Evolutionary conservation across 2,113 vertebrate genomes (phyloP).

Genomic region (Parotia lawesii): DNA sequence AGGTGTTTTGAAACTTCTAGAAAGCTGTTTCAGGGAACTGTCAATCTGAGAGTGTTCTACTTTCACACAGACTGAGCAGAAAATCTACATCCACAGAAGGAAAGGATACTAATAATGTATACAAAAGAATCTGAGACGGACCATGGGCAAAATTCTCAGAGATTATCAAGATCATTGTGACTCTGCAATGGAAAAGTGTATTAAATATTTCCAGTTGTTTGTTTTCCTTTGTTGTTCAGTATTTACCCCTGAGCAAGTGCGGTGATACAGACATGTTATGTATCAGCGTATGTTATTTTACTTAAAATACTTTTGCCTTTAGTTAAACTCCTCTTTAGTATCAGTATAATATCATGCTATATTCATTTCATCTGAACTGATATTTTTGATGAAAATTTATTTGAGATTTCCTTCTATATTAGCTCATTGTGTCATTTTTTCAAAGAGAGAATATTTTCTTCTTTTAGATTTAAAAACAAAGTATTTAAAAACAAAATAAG

Average conservation of each 20-base stretch:
- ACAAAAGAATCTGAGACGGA: neutral
- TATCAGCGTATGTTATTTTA: neutral
- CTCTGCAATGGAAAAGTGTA: neutral
- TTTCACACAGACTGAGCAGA: neutral
- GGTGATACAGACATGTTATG: neutral
- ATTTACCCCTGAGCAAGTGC: neutral
- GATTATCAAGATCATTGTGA: neutral
- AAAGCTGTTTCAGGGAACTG: neutral
- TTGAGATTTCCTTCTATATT: neutral
- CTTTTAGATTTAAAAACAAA: neutral
- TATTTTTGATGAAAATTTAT: neutral
- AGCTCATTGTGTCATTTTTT: neutral
- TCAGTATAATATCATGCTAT: neutral
- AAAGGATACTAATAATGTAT: neutral
- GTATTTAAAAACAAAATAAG: neutral
- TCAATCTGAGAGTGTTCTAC: neutral
- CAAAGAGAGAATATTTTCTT: neutral
- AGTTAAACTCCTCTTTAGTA: neutral
- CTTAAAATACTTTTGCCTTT: neutral
- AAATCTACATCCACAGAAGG: neutral
- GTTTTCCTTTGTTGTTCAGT: neutral
- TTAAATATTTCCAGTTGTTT: neutral
- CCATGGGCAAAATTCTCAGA: neutral
- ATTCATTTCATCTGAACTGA: neutral
- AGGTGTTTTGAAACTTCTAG: neutral